A percentile compares a stretch with the other conserved stretches of the same genome.
These are phyloP conservation scores for Condylura cristata DNA, from an alignment of 2,113 vertebrate species.

Conservation along the genomic window DNA sequence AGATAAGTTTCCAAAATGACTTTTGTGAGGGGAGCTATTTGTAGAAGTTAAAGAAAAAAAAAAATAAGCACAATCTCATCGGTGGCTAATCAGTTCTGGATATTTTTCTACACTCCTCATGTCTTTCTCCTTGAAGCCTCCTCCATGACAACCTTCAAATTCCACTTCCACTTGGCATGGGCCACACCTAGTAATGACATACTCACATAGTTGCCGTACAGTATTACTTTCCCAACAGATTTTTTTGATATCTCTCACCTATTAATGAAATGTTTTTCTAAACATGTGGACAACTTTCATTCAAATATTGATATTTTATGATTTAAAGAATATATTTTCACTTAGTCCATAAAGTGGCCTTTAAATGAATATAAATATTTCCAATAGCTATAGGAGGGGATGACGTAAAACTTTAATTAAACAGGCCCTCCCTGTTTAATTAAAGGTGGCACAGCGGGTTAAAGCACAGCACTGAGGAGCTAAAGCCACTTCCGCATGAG, in stretches of 20 bases:
- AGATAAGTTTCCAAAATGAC: constrained; percentile 74
- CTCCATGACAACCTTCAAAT: not conserved
- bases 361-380: not conserved
- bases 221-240: not conserved
- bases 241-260: not conserved
- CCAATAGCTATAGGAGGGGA: not conserved
- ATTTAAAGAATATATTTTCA: not conserved
- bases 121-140: not conserved
- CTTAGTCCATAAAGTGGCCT: not conserved
- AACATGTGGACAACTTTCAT: not conserved
- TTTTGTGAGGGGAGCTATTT: constrained; percentile 56
- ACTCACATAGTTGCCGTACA: not conserved
- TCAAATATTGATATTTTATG: not conserved
- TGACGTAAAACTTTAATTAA: not conserved
- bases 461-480: too few species aligned
- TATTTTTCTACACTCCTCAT: not conserved
- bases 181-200: not conserved
- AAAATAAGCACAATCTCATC: not conserved
- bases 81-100: not conserved
- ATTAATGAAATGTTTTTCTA: not conserved
- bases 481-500: too few species aligned
- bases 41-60: constrained; percentile 2
- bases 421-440: too few species aligned
- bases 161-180: not conserved
- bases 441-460: too few species aligned